These are phyloP conservation scores for Doris montereyensis DNA, from an alignment of 2,888 invertebrate species.

Conservation along the genomic window DNA sequence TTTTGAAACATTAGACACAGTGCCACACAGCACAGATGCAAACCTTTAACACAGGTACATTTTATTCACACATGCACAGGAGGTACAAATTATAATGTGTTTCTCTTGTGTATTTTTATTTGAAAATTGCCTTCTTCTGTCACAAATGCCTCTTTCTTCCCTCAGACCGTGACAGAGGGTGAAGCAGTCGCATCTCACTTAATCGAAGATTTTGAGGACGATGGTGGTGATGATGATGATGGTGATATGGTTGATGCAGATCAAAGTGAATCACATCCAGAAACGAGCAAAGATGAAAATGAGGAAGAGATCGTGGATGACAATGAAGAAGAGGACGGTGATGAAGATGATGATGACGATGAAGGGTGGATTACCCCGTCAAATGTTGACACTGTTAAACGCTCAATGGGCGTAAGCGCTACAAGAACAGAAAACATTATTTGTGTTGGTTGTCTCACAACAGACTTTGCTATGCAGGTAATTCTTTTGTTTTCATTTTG, in stretches of 20 bases:
- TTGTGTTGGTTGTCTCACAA: slow-evolving; percentile 92
- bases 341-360: slow-evolving; percentile 75
- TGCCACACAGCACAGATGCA: too few relatives aligned
- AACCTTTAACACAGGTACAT: slow-evolving; percentile 24
- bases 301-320: slow-evolving; percentile 25
- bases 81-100: too few relatives aligned
- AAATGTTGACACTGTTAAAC: slow-evolving; percentile 84
- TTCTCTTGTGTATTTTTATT: too few relatives aligned
- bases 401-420: slow-evolving; percentile 77
- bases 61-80: too few relatives aligned
- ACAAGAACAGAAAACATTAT: slow-evolving; percentile 52
- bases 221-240: neutral
- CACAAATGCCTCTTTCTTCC: neutral
- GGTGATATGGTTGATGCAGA: neutral
- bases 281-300: neutral
- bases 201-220: neutral
- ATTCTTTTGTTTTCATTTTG: too few relatives aligned
- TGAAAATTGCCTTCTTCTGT: neutral
- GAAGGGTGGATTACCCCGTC: slow-evolving; percentile 88
- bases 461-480: slow-evolving; percentile 96
- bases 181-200: neutral
- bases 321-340: slow-evolving; percentile 73
- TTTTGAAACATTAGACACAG: too few relatives aligned
- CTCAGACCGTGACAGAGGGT: neutral
- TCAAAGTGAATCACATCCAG: neutral